Evolutionary conservation across 2,797 vertebrate species (phyloP), one percentile per base, ranked within the genome.

Genomic region (Cossypha polioptera): DNA sequence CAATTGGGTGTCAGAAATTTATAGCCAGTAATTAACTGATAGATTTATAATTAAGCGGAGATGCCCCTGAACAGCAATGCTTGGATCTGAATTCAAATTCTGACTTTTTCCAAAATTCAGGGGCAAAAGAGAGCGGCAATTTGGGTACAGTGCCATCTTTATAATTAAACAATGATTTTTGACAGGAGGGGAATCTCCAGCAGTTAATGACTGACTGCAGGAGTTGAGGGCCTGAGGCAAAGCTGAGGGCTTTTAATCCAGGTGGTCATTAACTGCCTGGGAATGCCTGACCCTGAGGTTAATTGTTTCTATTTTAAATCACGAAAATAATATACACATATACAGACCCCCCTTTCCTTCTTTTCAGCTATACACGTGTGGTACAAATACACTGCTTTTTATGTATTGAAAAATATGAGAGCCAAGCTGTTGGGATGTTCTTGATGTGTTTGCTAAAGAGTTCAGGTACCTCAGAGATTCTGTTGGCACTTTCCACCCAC

Each of bases 221-320:
- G 96, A 97, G 92, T 66, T 93, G 89, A 94, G 48, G 93, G 92
- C 96, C 96, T 89, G 78, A 95, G 96, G 97, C 96, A 96, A 94
- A 88, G 92, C 95, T 94, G 85, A 95, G 89, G 95, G 96, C 94
- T 96, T 96, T 95, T 96, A 95, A 97, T 97, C 96, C 96, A 96
- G 96, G 94, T 96, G 97, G 95, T 95, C 96, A 97, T 97, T 97
- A 97, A 85, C 90, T 94, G 96, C 94, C 94, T 95, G 94, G 96
- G 95, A 96, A 96, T 88, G 95, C 92, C 96, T 97, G 96, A 96
- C 96, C 97, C 62, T 58, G 53, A 69, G 96, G 96, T 97, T 97
- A 97, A 93, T 94, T 96, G 94, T 97, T 97, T 96, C 96, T 97
- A 97, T 97, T 97, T 97, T 95, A 94, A 97, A 96, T 90, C 81